Conservation (phyloP, 1,140 invertebrate species). For the Psilanteris sp. region DNA sequence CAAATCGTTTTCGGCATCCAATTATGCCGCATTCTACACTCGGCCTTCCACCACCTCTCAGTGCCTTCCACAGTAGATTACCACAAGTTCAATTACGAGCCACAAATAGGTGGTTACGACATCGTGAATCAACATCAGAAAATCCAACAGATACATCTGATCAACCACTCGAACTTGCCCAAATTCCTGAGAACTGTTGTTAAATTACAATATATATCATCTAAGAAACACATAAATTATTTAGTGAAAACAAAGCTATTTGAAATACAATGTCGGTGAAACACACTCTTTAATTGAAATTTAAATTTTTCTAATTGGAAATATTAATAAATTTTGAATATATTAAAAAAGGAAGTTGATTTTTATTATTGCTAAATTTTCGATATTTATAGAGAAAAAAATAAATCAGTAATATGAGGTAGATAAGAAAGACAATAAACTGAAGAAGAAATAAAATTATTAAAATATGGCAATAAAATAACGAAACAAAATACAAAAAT, state of each 20-base stretch:
- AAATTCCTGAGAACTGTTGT: conserved; percentile 70
- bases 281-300: too few species aligned
- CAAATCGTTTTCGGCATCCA: conserved; percentile 68
- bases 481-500: too few species aligned
- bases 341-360: too few species aligned
- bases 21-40: conserved; percentile 71
- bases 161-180: conserved; percentile 68
- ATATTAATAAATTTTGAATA: too few species aligned
- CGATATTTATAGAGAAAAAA: conserved; percentile 24
- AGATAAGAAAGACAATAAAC: conserved; percentile 27
- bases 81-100: conserved; percentile 75
- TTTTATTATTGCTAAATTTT: conserved; percentile 49
- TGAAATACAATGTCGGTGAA: too few species aligned
- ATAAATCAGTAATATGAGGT: conserved; percentile 13
- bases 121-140: conserved; percentile 64
- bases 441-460: conserved; percentile 22
- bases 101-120: conserved; percentile 66
- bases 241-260: too few species aligned
- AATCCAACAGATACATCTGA: conserved; percentile 76
- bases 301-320: too few species aligned
- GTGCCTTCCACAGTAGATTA: conserved; percentile 78
- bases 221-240: too few species aligned
- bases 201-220: conserved; percentile 14
- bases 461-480: too few species aligned
- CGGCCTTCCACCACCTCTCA: conserved; percentile 70